A percentile compares a stretch with the other conserved stretches of the same genome.
phyloP scores from a whole-genome alignment of 2,888 invertebrate species.

The Boloria euphrosyne region DNA sequence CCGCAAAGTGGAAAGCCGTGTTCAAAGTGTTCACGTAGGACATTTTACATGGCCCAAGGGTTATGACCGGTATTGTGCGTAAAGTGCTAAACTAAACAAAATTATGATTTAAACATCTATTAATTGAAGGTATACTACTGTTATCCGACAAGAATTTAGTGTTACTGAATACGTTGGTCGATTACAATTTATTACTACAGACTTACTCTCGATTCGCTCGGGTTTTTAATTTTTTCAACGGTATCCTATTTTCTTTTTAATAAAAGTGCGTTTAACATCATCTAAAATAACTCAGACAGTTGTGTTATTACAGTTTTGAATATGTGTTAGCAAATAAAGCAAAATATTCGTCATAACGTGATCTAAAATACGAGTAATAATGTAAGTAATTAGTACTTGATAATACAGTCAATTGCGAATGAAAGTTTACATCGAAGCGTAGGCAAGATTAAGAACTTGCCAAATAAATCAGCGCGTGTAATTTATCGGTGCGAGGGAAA shows the following conservation, averaged over 20 bases:
- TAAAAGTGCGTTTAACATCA: no score
- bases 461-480: constrained; percentile 69
- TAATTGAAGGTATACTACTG: background rate
- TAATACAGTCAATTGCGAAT: constrained; percentile 22
- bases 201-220: no score
- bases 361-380: background rate
- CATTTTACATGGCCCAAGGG: constrained; percentile 25
- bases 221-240: no score
- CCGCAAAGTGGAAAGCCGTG: constrained; percentile 66
- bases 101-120: constrained; percentile 1
- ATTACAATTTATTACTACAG: no score
- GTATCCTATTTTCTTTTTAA: no score
- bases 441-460: constrained; percentile 59
- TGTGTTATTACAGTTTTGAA: no score
- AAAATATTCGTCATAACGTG: background rate
- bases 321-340: background rate
- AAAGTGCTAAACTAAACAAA: background rate
- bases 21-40: constrained; percentile 34
- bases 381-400: constrained; percentile 12
- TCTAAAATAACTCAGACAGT: no score
- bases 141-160: no score
- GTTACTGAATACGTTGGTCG: no score
- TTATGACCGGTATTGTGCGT: constrained; percentile 3
- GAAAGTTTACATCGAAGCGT: constrained; percentile 18
- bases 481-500: constrained; percentile 64